These are phyloP conservation scores for Dryocosmus kuriphilus DNA, from an alignment of 2,888 invertebrate genomes.

Conservation along the genomic window DNA sequence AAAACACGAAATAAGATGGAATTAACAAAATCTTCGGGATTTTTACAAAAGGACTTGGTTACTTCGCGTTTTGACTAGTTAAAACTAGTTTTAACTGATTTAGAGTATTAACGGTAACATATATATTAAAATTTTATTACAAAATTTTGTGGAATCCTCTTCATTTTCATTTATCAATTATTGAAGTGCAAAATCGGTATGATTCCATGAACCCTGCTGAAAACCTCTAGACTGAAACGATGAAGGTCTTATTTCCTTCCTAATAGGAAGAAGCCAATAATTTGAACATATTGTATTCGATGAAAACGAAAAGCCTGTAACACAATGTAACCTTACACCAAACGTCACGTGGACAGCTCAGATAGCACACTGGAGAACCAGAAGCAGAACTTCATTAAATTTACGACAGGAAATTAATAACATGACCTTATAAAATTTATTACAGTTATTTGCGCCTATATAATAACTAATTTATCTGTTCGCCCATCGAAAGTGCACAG, in stretches of 20 bases:
- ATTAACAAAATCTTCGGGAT: too few species aligned
- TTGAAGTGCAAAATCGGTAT: too few species aligned
- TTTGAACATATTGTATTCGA: slow-evolving; percentile 8
- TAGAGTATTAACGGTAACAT: too few species aligned
- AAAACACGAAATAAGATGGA: too few species aligned
- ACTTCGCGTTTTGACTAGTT: too few species aligned
- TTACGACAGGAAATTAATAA: slow-evolving; percentile 40
- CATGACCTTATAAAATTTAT: slow-evolving; percentile 29
- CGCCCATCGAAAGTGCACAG: slow-evolving; percentile 6
- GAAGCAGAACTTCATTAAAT: slow-evolving; percentile 34
- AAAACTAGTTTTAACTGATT: too few species aligned
- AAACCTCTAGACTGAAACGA: background rate
- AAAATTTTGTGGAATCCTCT: too few species aligned
- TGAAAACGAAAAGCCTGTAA: background rate
- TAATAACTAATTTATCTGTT: slow-evolving; percentile 36
- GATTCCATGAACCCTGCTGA: background rate
- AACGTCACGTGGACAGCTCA: background rate
- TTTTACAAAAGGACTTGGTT: too few species aligned
- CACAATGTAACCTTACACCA: background rate
- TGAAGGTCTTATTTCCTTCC: background rate
- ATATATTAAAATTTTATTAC: too few species aligned
- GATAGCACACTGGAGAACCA: slow-evolving; percentile 15
- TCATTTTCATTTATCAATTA: too few species aligned
- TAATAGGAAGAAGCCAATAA: background rate
- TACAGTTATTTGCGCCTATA: slow-evolving; percentile 39